Base-by-base conservation (phyloP, 2,797 vertebrate species). In the Danio kyathit region DNA sequence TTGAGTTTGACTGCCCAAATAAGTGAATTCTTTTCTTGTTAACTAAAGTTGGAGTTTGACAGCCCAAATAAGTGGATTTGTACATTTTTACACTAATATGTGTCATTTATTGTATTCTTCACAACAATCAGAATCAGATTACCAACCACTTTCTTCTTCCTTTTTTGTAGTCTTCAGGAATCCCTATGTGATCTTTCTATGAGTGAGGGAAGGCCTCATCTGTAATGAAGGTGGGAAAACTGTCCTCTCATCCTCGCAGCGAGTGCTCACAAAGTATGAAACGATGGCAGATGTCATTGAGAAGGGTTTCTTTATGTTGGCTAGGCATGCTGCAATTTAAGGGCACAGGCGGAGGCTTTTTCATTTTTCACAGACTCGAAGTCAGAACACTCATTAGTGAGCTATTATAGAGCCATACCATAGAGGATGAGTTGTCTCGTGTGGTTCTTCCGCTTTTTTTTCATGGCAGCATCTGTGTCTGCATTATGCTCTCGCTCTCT, bases 321-420 rank as follows among this genome's bases (percentile, higher is more conserved):
- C 67, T 65, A 64, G 54, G 60, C 43, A 60, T 51, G 59, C 69
- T 52, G 51, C 49, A 78, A 16, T 73, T 57, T 76, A 48, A 72
- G 59, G 77, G 57, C 57, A 71, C 67, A 74, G 51, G 44, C 51
- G 51, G 51, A 66, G 67, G 73, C 73, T 78, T 82, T 51, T 83
- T 79, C 79, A 82, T 86, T 79, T 84, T 83, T 80, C 52, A 81
- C 80, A 83, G 77, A 56, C 74, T 70, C 38, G 60, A 81, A 75
- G 69, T 72, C 76, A 83, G 80, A 61, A 54, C 56, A 60, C 78
- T 86, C 77, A 82, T 85, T 84, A 81, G 74, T 76, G 70, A 44
- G 73, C 82, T 77, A 84, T 85, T 80, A 85, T 61, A 80, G 70
- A 61, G 72, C 38, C 78, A 52, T 72, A 56, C 67, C 63, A 67